Evolutionary conservation across 2,888 invertebrate genomes (phyloP).

Genomic region (Pachydiplax longipennis): DNA sequence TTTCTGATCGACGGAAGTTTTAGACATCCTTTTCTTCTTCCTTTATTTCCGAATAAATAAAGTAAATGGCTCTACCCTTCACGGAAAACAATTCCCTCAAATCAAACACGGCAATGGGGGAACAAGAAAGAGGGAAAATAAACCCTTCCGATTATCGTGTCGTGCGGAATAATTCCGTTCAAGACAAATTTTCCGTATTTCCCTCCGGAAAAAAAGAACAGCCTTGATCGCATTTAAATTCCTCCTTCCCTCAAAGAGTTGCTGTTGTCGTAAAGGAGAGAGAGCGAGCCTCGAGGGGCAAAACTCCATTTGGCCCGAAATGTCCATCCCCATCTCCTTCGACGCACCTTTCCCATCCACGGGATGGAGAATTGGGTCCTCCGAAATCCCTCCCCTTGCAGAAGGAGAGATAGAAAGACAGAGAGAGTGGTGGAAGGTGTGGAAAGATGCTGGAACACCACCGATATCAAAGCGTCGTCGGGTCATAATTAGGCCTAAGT

Average conservation of each 20-base stretch:
- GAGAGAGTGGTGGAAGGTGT: not conserved
- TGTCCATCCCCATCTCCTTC: conserved; percentile 4
- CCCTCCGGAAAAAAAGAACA: not conserved
- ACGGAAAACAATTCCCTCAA: not conserved
- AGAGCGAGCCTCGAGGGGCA: not conserved
- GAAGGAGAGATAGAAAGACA: not conserved
- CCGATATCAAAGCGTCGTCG: conserved; percentile 30
- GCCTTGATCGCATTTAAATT: conserved; percentile 1
- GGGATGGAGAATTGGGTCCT: conserved; percentile 27
- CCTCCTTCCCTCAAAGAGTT: not conserved
- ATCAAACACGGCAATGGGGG: not conserved
- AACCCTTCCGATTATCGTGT: not conserved
- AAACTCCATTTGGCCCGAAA: conserved; percentile 36
- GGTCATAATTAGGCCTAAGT: conserved; percentile 42
- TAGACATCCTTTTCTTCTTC: too few species aligned
- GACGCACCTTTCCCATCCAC: not conserved
- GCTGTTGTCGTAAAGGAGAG: not conserved
- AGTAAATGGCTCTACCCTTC: too few species aligned
- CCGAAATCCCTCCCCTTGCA: not conserved
- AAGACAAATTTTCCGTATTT: conserved; percentile 24
- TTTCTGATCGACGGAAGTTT: too few species aligned
- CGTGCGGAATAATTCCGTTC: not conserved
- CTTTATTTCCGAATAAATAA: too few species aligned
- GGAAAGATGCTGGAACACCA: not conserved
- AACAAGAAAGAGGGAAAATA: not conserved